Conservation (phyloP, 1,140 invertebrate species). For the Himalopsyche phryganea region DNA sequence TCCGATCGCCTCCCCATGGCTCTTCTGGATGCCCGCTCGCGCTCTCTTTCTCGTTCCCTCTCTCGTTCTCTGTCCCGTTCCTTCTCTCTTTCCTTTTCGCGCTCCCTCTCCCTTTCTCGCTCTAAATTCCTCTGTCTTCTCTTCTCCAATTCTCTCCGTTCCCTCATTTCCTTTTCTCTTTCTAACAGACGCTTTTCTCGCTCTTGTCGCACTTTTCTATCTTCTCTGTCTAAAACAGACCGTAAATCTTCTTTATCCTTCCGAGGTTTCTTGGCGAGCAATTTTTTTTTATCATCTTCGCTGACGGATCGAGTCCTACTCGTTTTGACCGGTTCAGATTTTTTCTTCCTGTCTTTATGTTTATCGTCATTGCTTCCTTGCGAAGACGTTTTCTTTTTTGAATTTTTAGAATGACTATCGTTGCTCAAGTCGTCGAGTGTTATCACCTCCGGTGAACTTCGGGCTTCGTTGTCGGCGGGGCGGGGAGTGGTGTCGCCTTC, state of each 20-base stretch:
- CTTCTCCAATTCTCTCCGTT: conserved; percentile 32
- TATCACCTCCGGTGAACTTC: conserved; percentile 46
- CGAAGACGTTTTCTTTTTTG: conserved; percentile 27
- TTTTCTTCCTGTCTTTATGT: conserved; percentile 34
- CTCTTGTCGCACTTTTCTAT: conserved; percentile 38
- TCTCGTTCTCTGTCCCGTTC: conserved; percentile 30
- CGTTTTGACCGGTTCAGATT: neutral
- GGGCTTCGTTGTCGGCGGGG: conserved; percentile 39
- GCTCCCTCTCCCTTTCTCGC: conserved; percentile 38
- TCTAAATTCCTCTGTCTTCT: conserved; percentile 40
- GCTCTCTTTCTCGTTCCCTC: conserved; percentile 33
- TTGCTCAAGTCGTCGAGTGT: conserved; percentile 41
- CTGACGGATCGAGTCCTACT: neutral
- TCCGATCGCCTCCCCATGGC: conserved; percentile 37
- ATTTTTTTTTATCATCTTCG: conserved; percentile 25
- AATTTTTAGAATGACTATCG: conserved; percentile 9
- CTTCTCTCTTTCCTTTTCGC: conserved; percentile 38
- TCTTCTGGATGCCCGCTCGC: conserved; percentile 14
- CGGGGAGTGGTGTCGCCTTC: conserved; percentile 37
- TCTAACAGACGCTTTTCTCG: conserved; percentile 36
- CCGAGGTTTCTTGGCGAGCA: conserved; percentile 14
- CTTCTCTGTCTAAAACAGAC: conserved; percentile 45
- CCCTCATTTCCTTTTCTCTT: conserved; percentile 41
- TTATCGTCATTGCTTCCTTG: conserved; percentile 37
- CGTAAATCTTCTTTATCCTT: conserved; percentile 43